phyloP scores from a whole-genome alignment of 2,113 vertebrate genomes.

The Clarias magur region DNA sequence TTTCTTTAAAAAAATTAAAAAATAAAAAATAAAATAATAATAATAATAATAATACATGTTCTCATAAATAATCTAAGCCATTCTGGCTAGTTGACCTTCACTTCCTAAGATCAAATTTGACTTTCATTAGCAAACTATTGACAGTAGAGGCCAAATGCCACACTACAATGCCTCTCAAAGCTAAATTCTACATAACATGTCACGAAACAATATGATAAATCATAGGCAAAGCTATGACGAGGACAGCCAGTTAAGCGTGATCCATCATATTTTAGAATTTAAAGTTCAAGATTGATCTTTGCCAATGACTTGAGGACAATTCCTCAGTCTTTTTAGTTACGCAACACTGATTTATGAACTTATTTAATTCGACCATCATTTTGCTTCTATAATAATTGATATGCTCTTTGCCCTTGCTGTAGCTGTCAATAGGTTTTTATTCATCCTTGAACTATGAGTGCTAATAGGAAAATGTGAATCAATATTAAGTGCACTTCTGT shows the following conservation, averaged over 20 bases:
- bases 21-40: no score
- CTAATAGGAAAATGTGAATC: background rate
- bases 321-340: background rate
- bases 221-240: background rate
- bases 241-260: background rate
- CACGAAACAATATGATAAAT: background rate
- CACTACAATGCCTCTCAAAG: background rate
- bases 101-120: background rate
- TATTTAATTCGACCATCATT: background rate
- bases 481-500: background rate
- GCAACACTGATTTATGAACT: background rate
- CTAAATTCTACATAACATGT: background rate
- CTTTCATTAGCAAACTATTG: background rate
- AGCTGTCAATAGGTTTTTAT: background rate
- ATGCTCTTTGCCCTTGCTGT: background rate
- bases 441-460: constrained; percentile 4
- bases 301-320: background rate
- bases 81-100: background rate
- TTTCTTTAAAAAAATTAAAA: background rate
- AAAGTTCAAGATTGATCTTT: background rate
- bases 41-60: background rate
- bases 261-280: background rate
- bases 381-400: background rate
- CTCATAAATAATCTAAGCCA: background rate
- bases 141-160: background rate